phyloP scores from a whole-genome alignment of 2,797 vertebrate genomes.

The Pantherophis alleghaniensis region DNA sequence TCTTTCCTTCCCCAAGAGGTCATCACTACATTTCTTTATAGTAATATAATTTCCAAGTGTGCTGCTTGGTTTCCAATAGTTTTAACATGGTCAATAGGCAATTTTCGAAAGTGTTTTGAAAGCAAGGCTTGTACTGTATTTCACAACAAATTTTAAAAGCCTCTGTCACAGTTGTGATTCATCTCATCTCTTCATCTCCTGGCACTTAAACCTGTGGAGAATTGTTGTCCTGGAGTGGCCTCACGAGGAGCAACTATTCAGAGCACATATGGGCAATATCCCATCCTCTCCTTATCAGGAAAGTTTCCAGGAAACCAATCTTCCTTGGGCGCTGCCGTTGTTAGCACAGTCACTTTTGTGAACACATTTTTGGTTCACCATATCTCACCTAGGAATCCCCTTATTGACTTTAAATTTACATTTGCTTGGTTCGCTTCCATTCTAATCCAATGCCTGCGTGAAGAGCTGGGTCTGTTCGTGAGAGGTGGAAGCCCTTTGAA shows the following conservation, averaged over 20 bases:
- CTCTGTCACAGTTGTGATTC: too few species aligned
- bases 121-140: too few species aligned
- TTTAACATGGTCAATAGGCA: too few species aligned
- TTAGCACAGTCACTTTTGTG: not conserved
- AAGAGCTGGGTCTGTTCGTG: not conserved
- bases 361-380: not conserved
- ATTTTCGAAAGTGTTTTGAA: too few species aligned
- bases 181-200: not conserved
- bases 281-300: not conserved
- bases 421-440: not conserved
- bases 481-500: not conserved
- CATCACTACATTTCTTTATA: not conserved
- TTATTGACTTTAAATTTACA: not conserved
- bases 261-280: not conserved
- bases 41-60: not conserved
- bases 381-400: not conserved
- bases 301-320: not conserved
- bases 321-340: not conserved
- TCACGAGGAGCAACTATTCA: not conserved
- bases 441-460: not conserved
- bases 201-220: not conserved
- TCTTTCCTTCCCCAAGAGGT: not conserved
- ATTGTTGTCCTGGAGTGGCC: not conserved
- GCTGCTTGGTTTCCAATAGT: not conserved
- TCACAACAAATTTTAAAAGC: too few species aligned